phyloP scores from a whole-genome alignment of 2,888 invertebrate species.

The Caenorhabditis angaria region DNA sequence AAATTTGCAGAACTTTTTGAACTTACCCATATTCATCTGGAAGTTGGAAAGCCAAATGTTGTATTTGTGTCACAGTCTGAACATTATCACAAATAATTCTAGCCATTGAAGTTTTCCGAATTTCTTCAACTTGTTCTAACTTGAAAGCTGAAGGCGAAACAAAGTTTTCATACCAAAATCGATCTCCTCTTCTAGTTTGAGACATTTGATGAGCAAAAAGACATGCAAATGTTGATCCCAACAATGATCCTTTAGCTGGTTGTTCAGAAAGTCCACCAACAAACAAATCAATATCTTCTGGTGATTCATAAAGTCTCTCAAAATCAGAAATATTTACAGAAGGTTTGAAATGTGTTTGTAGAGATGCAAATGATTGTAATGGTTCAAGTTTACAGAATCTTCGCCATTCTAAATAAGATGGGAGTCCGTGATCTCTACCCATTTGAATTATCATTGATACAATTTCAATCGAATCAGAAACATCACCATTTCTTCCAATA shows the following conservation, averaged over 20 bases:
- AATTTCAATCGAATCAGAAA: conserved; percentile 50
- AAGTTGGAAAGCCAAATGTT: conserved; percentile 66
- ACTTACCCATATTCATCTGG: conserved; percentile 69
- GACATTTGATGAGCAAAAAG: conserved; percentile 68
- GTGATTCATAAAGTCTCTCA: conserved; percentile 43
- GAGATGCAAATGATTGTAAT: conserved; percentile 41
- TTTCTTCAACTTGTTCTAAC: conserved; percentile 66
- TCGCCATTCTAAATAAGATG: conserved; percentile 63
- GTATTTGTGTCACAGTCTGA: conserved; percentile 63
- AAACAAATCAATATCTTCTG: conserved; percentile 71
- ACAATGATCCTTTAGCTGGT: conserved; percentile 60
- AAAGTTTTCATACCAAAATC: conserved; percentile 73
- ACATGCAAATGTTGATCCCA: conserved; percentile 72
- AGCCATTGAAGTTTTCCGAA: conserved; percentile 67
- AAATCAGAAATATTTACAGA: conserved; percentile 42
- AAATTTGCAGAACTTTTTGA: not conserved
- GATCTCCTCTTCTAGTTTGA: conserved; percentile 62
- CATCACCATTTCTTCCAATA: conserved; percentile 34
- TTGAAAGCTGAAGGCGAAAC: conserved; percentile 69
- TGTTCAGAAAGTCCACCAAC: conserved; percentile 70
- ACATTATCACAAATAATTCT: conserved; percentile 71
- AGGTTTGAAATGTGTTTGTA: conserved; percentile 40
- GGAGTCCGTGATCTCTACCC: conserved; percentile 69
- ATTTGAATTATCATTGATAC: conserved; percentile 66
- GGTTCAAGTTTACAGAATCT: conserved; percentile 61